Percentiles rank a stretch among this genome's conserved stretches.
Conservation (phyloP, 2,888 invertebrate species). For the Drosophila robusta region DNA sequence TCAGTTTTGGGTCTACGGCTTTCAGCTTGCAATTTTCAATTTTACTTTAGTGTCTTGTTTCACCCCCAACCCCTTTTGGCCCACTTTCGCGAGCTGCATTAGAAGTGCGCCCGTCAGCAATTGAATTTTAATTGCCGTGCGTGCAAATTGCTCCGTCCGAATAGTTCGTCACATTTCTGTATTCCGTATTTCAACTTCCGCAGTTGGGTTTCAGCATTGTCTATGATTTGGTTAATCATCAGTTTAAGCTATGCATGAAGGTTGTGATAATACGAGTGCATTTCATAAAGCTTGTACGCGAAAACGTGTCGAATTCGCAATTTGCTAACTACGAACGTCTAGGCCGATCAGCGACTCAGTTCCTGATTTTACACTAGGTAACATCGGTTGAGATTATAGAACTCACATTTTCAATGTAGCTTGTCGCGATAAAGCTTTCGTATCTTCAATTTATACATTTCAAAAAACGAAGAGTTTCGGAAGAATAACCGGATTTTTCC, state of each 20-base stretch:
- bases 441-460: no score
- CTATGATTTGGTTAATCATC: slow-evolving; percentile 20
- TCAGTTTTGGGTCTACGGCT: slow-evolving; percentile 8
- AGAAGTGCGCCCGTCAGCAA: slow-evolving; percentile 17
- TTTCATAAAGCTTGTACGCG: slow-evolving; percentile 14
- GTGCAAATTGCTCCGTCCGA: slow-evolving; percentile 30
- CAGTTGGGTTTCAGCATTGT: slow-evolving; percentile 18
- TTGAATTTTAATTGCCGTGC: slow-evolving; percentile 32
- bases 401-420: no score
- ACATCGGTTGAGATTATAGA: no score
- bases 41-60: slow-evolving; percentile 10
- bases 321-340: background rate
- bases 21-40: slow-evolving; percentile 9
- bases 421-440: no score
- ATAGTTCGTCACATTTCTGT: slow-evolving; percentile 4
- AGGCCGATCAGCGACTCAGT: background rate
- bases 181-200: slow-evolving; percentile 23
- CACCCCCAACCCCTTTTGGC: background rate
- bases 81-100: slow-evolving; percentile 18
- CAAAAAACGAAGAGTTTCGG: no score
- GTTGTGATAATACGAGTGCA: slow-evolving; percentile 7
- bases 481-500: no score
- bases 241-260: slow-evolving; percentile 20
- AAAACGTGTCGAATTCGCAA: slow-evolving; percentile 34
- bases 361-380: slow-evolving; percentile 11